phyloP scores from a whole-genome alignment of 2,888 invertebrate genomes.

The Nyleta sp. region DNA sequence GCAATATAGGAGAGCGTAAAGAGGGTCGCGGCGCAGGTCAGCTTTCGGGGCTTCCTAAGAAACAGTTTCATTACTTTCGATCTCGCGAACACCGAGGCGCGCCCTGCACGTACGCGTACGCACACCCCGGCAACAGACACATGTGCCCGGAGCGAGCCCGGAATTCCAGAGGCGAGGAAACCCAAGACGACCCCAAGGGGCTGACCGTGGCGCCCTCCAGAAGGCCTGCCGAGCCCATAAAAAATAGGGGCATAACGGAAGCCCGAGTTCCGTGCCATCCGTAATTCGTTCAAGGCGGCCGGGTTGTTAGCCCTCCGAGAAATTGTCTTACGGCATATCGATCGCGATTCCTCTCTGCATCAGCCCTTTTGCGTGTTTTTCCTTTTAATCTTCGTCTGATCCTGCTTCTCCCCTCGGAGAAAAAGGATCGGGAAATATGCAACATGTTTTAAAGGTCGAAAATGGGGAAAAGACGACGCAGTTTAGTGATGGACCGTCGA shows the following conservation, averaged over 20 bases:
- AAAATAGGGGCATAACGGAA: constrained; percentile 67
- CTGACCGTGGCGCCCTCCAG: constrained; percentile 59
- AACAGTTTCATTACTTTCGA: constrained; percentile 81
- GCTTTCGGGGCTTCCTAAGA: constrained; percentile 73
- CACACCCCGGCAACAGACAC: constrained; percentile 34
- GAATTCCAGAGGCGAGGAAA: constrained; percentile 73
- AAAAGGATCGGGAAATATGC: background rate
- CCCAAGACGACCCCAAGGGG: constrained; percentile 75
- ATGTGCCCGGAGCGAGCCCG: constrained; percentile 64
- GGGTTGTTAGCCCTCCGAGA: constrained; percentile 71
- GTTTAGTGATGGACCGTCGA: too few species aligned
- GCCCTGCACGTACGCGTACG: constrained; percentile 15
- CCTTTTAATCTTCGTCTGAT: constrained; percentile 21
- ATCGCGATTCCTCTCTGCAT: constrained; percentile 71
- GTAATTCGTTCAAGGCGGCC: constrained; percentile 51
- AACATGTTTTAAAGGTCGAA: too few species aligned
- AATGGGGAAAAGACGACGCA: too few species aligned
- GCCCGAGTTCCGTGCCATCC: constrained; percentile 56
- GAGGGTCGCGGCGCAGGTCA: constrained; percentile 72
- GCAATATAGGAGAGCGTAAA: constrained; percentile 73
- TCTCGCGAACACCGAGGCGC: constrained; percentile 66
- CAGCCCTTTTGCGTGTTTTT: constrained; percentile 16
- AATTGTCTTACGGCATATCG: constrained; percentile 80
- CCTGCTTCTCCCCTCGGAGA: background rate
- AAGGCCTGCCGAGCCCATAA: constrained; percentile 71